Evolutionary conservation across 2,888 invertebrate genomes (phyloP).

Genomic region (Trichacis sp.): DNA sequence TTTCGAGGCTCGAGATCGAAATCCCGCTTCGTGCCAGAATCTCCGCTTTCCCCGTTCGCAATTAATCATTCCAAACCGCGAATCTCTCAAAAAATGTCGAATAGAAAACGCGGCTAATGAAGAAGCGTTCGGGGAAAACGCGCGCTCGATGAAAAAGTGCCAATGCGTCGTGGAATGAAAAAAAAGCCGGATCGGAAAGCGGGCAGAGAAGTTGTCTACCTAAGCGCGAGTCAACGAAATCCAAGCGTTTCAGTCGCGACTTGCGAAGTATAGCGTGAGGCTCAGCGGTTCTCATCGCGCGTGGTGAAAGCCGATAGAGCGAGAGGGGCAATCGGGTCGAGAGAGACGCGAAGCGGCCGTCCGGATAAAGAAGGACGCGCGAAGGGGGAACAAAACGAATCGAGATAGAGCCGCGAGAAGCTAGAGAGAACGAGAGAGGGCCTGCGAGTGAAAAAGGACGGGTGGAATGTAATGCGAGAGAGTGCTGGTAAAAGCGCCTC

Average conservation of each 20-base stretch:
- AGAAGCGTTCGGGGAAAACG: neutral
- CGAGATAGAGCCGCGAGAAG: slow-evolving; percentile 5
- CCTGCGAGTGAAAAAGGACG: slow-evolving; percentile 21
- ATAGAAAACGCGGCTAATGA: no score
- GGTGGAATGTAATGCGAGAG: slow-evolving; percentile 33
- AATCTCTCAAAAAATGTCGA: no score
- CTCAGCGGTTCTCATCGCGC: slow-evolving; percentile 27
- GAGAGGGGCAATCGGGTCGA: slow-evolving; percentile 17
- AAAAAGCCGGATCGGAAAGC: slow-evolving; percentile 6
- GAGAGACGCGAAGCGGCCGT: slow-evolving; percentile 34
- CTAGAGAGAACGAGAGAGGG: slow-evolving; percentile 10
- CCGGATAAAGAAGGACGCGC: no score
- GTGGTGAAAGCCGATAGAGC: slow-evolving; percentile 35
- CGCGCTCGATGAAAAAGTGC: neutral
- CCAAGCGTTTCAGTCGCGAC: slow-evolving; percentile 26
- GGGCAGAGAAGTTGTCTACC: slow-evolving; percentile 1
- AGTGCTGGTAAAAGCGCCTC: slow-evolving; percentile 33
- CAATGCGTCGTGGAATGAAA: neutral
- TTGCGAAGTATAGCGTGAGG: slow-evolving; percentile 35
- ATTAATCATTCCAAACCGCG: no score
- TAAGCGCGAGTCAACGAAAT: slow-evolving; percentile 28
- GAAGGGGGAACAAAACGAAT: slow-evolving; percentile 24
- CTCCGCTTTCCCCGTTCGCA: no score
- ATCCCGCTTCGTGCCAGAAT: no score
- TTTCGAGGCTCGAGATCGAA: no score